Evolutionary conservation across 1,140 invertebrate species (phyloP).

Genomic region (Phortica variegata): DNA sequence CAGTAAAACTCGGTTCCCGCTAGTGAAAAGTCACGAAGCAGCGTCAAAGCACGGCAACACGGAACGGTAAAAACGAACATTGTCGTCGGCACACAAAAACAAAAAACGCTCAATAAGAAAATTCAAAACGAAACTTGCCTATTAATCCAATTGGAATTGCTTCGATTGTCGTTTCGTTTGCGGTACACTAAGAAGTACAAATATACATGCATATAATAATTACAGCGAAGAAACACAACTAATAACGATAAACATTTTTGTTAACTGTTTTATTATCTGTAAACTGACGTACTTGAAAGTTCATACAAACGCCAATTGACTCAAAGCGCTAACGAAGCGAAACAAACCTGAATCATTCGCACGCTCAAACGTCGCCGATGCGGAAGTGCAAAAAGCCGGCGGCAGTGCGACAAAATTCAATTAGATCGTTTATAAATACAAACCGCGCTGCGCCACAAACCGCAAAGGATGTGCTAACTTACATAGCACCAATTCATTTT

Average conservation of each 20-base stretch:
- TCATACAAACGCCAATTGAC: slow-evolving; percentile 1
- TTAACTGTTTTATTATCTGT: slow-evolving; percentile 1
- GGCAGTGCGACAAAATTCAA: slow-evolving; percentile 27
- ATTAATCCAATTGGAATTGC: no score
- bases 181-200: no score
- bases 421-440: no score
- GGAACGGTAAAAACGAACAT: no score
- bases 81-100: slow-evolving; percentile 14
- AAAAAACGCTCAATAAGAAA: background rate
- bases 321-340: slow-evolving; percentile 5
- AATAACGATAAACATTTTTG: slow-evolving; percentile 3
- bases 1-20: slow-evolving; percentile 56
- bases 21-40: slow-evolving; percentile 46
- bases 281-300: background rate
- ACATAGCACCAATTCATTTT: slow-evolving; percentile 7
- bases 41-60: no score
- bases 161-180: background rate
- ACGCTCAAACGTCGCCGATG: slow-evolving; percentile 12
- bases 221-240: no score
- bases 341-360: background rate
- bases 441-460: background rate
- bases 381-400: slow-evolving; percentile 43
- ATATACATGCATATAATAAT: background rate
- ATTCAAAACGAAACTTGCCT: background rate
- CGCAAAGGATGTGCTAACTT: background rate